These are phyloP conservation scores for Mesaphorura yosii DNA, from an alignment of 1,140 invertebrate genomes.

Conservation along the genomic window DNA sequence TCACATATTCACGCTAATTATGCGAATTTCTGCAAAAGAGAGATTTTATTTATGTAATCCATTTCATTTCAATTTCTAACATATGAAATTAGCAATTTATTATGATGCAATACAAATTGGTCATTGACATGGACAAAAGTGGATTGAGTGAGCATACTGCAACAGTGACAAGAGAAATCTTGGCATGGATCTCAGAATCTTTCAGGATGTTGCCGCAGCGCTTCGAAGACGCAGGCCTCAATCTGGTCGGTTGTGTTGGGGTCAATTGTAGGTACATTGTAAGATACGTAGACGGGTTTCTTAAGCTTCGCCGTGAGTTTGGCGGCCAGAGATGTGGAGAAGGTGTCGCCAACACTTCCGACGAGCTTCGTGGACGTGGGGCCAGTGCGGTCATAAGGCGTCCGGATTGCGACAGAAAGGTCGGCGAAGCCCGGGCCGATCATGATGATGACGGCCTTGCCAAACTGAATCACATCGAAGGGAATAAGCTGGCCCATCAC, in stretches of 20 bases:
- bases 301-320: slow-evolving; percentile 14
- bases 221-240: slow-evolving; percentile 9
- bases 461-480: not conserved
- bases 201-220: slow-evolving; percentile 13
- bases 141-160: too few species aligned
- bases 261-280: slow-evolving; percentile 8
- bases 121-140: too few species aligned
- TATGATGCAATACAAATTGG: too few species aligned
- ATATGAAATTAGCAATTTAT: too few species aligned
- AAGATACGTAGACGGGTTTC: slow-evolving; percentile 25
- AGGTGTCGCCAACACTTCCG: slow-evolving; percentile 5
- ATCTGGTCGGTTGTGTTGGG: slow-evolving; percentile 1
- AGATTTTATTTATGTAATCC: too few species aligned
- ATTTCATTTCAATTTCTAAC: too few species aligned
- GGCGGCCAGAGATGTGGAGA: slow-evolving; percentile 11
- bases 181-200: slow-evolving; percentile 17
- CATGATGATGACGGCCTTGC: not conserved
- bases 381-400: slow-evolving; percentile 8
- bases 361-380: slow-evolving; percentile 17
- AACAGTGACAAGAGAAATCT: too few species aligned
- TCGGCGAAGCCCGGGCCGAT: not conserved
- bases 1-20: too few species aligned
- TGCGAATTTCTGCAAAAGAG: too few species aligned
- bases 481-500: not conserved
- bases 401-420: slow-evolving; percentile 5